Percentiles rank a stretch among this genome's conserved stretches.
These are phyloP conservation scores for Rhodinocichla rosea DNA, from an alignment of 2,113 vertebrate species.

Conservation along the genomic window DNA sequence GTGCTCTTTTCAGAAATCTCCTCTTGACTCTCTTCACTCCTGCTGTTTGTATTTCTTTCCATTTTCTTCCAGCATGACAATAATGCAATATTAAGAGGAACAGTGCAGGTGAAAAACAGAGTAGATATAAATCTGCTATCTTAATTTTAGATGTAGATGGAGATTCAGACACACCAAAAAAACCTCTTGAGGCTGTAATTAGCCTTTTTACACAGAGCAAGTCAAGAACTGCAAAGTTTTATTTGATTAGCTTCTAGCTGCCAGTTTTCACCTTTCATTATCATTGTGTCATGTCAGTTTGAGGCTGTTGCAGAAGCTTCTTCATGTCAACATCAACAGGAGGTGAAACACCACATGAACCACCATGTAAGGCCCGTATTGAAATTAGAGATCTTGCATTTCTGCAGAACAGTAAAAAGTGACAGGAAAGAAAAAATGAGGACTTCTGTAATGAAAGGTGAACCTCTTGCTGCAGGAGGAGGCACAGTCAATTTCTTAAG, in stretches of 20 bases:
- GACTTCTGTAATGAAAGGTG: neutral
- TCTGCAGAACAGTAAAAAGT: neutral
- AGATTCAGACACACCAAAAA: neutral
- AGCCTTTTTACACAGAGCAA: neutral
- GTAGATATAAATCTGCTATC: neutral
- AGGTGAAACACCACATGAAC: neutral
- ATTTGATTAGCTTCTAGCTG: neutral
- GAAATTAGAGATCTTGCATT: neutral
- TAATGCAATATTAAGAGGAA: neutral
- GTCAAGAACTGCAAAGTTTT: neutral
- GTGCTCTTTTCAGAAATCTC: neutral
- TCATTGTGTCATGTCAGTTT: neutral
- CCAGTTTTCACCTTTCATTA: neutral
- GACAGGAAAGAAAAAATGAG: neutral
- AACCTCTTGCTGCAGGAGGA: neutral
- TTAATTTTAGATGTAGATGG: neutral
- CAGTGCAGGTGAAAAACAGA: neutral
- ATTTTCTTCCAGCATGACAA: neutral
- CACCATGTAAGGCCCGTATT: neutral
- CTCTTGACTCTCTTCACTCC: neutral
- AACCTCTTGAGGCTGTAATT: neutral
- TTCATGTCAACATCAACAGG: neutral
- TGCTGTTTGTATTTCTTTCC: neutral
- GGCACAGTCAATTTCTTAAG: neutral
- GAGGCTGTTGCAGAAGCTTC: neutral